Base-by-base conservation (phyloP, 2,888 invertebrate genomes). In the Helicoverpa assulta region DNA sequence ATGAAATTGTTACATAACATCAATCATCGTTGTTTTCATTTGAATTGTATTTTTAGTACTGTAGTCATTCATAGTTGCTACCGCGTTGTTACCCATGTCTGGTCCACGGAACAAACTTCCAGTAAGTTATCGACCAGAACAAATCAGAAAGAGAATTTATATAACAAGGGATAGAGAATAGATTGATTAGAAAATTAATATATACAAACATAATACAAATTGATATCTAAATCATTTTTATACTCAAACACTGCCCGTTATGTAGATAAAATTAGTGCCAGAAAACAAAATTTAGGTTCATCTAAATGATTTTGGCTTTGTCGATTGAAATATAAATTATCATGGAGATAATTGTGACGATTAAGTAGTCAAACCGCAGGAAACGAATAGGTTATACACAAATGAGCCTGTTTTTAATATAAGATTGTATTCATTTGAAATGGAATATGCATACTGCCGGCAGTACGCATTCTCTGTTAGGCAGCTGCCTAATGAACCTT, bases 331-430 rank as follows among this genome's bases (percentile, higher is more conserved):
- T n/a, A n/a, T n/a, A n/a, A n/a, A n/a, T n/a, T n/a, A n/a, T n/a
- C n/a, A n/a, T n/a, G n/a, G n/a, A n/a, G n/a, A n/a, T n/a, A n/a
- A n/a, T n/a, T n/a, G n/a, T n/a, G n/a, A n/a, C n/a, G n/a, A n/a
- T n/a, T n/a, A n/a, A n/a, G 26, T 26, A 26, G 33, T 33, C 8
- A 33, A 33, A 33, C 33, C 33, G 33, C 5, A 7, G 33, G 5
- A 33, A 33, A 33, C 8, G 33, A 33, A 6, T 33, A 33, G 33
- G 33, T 6, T 33, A 33, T 8, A 33, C 33, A 33, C 7, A 33
- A 8, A 33, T 33, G 33, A 33, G 10, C 10, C 47, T 16, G 37
- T 59, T 74, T 54, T 54, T 29, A 21, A 53, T 26, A 47, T 37
- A 60, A 57, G 26, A 29, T 14, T 26, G 26, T 67, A 16, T 14